Percentiles rank a stretch among this genome's conserved stretches.
Evolutionary conservation across 2,113 vertebrate species (phyloP).

Genomic region (Melanostigma gelatinosum): DNA sequence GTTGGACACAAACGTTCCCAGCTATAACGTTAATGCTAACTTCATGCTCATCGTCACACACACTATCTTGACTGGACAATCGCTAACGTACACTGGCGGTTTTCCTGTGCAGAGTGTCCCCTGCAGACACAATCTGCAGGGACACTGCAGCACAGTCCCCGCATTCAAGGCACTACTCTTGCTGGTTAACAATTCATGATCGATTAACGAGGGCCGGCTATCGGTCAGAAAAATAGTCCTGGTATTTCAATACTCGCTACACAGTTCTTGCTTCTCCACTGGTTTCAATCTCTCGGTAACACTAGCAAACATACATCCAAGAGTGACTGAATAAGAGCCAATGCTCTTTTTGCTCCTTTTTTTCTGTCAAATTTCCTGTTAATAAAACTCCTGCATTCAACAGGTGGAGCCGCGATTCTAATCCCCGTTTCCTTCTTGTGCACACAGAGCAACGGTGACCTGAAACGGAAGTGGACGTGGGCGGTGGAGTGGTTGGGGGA

Average conservation of each 20-base stretch:
- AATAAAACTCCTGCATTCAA: background rate
- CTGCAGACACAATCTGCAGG: too few species aligned
- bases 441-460: slow-evolving; percentile 95
- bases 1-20: background rate
- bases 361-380: background rate
- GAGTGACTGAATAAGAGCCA: background rate
- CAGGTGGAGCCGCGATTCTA: background rate
- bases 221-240: too few species aligned
- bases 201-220: too few species aligned
- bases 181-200: too few species aligned
- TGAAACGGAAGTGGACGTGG: slow-evolving; percentile 99
- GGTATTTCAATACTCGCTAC: background rate
- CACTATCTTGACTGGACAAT: too few species aligned
- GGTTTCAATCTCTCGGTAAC: background rate
- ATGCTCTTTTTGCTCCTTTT: background rate
- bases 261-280: background rate
- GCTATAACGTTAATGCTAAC: too few species aligned
- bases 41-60: too few species aligned
- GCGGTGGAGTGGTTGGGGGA: slow-evolving; percentile 99
- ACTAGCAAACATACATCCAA: background rate
- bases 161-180: too few species aligned
- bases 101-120: background rate
- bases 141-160: too few species aligned
- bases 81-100: too few species aligned
- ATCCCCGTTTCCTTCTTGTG: slow-evolving; percentile 9